Conservation (phyloP, 2,113 vertebrate species). For the Dasyprocta punctata region DNA sequence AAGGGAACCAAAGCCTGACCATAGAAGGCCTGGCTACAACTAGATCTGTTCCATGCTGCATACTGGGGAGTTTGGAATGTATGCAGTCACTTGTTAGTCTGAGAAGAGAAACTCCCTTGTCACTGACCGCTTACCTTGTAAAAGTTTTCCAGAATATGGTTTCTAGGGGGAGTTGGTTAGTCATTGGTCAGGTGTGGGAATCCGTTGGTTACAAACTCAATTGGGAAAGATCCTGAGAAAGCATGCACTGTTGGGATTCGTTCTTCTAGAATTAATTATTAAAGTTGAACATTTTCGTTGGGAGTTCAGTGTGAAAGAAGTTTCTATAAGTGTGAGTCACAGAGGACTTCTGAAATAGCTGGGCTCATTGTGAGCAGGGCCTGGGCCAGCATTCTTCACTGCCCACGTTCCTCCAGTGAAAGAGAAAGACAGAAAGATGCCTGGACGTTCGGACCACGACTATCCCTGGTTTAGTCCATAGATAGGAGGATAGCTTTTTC, state of each 20-base stretch:
- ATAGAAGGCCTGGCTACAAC: not conserved
- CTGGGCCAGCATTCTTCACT: not conserved
- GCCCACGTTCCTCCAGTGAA: not conserved
- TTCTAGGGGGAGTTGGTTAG: not conserved
- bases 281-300: not conserved
- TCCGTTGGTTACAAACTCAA: not conserved
- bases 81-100: not conserved
- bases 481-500: not conserved
- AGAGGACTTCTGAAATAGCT: not conserved
- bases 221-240: not conserved
- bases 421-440: not conserved
- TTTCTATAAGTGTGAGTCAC: not conserved
- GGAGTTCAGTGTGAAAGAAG: not conserved
- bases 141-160: conserved; percentile 8
- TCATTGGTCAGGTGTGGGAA: not conserved
- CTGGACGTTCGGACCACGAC: not conserved
- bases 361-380: not conserved
- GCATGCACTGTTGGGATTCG: not conserved
- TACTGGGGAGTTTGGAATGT: not conserved
- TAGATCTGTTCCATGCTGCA: not conserved
- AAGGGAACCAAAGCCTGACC: not conserved
- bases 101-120: not conserved
- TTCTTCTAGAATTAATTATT: not conserved
- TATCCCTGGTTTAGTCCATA: not conserved
- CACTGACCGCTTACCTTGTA: not conserved